Percentiles rank a stretch among this genome's conserved stretches.
These are phyloP conservation scores for Latrodectus elegans DNA, from an alignment of 2,888 invertebrate genomes.

Conservation along the genomic window DNA sequence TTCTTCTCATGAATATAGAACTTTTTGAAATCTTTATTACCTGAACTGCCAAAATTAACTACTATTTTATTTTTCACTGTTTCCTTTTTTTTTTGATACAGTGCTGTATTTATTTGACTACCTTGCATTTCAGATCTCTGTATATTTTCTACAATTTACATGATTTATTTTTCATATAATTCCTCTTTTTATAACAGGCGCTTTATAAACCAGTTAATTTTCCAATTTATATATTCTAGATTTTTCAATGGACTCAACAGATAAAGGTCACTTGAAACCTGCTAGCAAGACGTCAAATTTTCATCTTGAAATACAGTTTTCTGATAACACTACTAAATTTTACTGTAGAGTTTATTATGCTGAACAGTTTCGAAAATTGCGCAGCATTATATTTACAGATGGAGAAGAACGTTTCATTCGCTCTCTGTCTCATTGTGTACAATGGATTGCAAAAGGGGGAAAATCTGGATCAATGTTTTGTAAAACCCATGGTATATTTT, in stretches of 20 bases:
- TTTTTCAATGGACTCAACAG: slow-evolving; percentile 51
- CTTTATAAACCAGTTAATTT: no score
- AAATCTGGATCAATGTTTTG: slow-evolving; percentile 98
- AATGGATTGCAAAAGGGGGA: slow-evolving; percentile 96
- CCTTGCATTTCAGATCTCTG: no score
- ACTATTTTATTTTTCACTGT: no score
- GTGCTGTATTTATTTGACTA: no score
- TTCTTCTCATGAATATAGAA: no score
- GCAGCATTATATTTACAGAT: slow-evolving; percentile 80
- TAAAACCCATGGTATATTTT: slow-evolving; percentile 83
- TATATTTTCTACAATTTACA: no score
- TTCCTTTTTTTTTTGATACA: no score
- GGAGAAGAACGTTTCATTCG: slow-evolving; percentile 87
- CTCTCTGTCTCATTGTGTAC: slow-evolving; percentile 87
- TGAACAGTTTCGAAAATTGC: slow-evolving; percentile 88
- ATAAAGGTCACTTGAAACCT: slow-evolving; percentile 54
- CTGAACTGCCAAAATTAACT: no score
- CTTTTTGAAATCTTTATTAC: no score
- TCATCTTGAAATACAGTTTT: slow-evolving; percentile 77
- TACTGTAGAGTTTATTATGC: slow-evolving; percentile 91
- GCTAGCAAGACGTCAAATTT: slow-evolving; percentile 59
- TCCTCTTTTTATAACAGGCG: no score
- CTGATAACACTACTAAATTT: slow-evolving; percentile 84
- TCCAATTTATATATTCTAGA: slow-evolving; percentile 16
- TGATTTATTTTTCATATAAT: no score